Evolutionary conservation across 2,888 invertebrate species (phyloP), one percentile per base, ranked within the genome.

Genomic region (Tethea ocularis): DNA sequence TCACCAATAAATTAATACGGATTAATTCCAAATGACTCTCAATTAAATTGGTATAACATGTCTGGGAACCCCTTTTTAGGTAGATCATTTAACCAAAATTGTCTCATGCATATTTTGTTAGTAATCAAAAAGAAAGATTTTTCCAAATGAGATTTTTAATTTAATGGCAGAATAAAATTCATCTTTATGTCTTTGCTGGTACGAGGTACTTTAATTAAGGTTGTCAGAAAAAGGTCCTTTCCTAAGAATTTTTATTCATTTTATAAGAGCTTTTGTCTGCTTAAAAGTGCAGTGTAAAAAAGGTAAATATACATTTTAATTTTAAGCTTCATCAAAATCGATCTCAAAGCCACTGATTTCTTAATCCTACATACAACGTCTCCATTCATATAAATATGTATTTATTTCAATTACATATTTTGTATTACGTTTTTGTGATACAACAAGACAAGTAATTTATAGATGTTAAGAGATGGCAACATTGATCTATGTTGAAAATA

Each of bases 121-220:
- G 46, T 46, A 46, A 46, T 46, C 46, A 20, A 46, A 46, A 46
- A n/a, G 46, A 46, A 46, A 46, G 46, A 20, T 20, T 46, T n/a
- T 46, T 46, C 46, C 17, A 46, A 20, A 46, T 46, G 46, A 46
- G 46, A 20, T 46, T 46, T 46, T 46, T 46, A 46, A 46, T 46
- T 46, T 46, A 46, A 46, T 46, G 20, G 46, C 46, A 20, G 20
- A 46, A 46, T 46, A 46, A 46, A 46, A 17, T 20, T 46, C 46
- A 46, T 8, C 20, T 46, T 20, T 46, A 41, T 10, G 46, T 46
- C 20, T 46, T 46, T 46, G 46, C 46, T 46, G 46, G 20, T 46
- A 46, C 46, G 46, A 46, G n/a, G 20, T n/a, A 46, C 46, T 46
- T 46, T 46, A 46, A 46, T 46, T 46, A 46, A 46, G 46, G 20